phyloP scores from a whole-genome alignment of 2,113 vertebrate genomes.

The Mirza zaza region DNA sequence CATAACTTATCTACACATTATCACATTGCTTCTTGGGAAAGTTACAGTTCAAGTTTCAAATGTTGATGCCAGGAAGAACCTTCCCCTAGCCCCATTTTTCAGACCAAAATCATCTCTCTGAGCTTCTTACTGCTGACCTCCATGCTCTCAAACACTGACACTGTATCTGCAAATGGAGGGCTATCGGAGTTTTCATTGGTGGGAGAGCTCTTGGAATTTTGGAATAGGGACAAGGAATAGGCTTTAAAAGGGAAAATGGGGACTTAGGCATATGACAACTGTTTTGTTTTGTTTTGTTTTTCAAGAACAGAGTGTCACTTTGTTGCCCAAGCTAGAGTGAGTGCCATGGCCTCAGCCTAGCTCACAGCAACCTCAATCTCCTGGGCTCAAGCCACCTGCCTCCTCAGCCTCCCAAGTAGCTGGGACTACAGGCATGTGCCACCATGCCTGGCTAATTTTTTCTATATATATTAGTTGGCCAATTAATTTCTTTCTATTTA shows the following conservation, averaged over 20 bases:
- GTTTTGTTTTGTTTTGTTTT: neutral
- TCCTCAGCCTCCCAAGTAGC: too few species aligned
- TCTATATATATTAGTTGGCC: too few species aligned
- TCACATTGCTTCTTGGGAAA: neutral
- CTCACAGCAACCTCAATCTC: too few species aligned
- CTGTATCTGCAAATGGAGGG: neutral
- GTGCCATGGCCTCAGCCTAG: too few species aligned
- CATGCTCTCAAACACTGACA: neutral
- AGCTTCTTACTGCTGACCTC: neutral
- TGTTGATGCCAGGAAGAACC: neutral
- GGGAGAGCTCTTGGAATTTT: neutral
- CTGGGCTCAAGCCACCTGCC: too few species aligned
- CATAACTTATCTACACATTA: neutral
- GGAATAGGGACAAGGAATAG: neutral
- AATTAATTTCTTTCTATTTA: too few species aligned
- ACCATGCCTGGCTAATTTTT: too few species aligned
- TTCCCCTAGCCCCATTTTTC: neutral
- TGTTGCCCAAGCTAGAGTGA: too few species aligned
- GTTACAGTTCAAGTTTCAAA: neutral
- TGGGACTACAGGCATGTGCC: too few species aligned
- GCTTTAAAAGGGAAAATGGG: neutral
- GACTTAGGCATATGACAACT: neutral
- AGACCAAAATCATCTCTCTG: neutral
- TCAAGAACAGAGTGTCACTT: too few species aligned
- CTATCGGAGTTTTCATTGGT: neutral